Conservation (phyloP, 2,113 vertebrate genomes). For the Circaetus gallicus region DNA sequence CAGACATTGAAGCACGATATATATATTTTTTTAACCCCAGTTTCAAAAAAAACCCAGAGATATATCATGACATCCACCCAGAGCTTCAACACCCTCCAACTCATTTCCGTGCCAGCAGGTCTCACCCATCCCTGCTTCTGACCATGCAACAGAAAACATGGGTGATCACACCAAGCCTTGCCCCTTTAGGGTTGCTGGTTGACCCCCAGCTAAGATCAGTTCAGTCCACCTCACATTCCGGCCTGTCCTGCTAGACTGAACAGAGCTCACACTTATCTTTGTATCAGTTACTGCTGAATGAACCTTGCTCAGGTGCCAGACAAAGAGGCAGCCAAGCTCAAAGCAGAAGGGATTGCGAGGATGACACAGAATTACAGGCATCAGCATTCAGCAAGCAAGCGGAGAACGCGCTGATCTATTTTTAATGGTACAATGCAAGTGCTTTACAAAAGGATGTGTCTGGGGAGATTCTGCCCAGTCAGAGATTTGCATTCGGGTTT, state of each 20-base stretch:
- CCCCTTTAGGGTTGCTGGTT: background rate
- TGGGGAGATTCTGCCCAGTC: constrained; percentile 59
- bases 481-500: constrained; percentile 25
- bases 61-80: background rate
- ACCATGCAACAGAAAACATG: background rate
- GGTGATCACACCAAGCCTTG: background rate
- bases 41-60: background rate
- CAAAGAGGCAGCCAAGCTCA: constrained; percentile 41
- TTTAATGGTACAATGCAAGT: constrained; percentile 57
- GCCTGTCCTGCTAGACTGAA: background rate
- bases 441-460: constrained; percentile 49
- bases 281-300: constrained; percentile 15
- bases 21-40: background rate
- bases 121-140: background rate
- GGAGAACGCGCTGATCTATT: constrained; percentile 8
- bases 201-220: background rate
- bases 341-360: constrained; percentile 29
- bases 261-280: background rate
- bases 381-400: constrained; percentile 34
- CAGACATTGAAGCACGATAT: background rate
- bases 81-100: background rate
- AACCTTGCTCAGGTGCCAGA: constrained; percentile 61
- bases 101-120: background rate
- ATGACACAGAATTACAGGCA: constrained; percentile 41
- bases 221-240: background rate